These are phyloP conservation scores for Phylloscopus trochilus DNA, from an alignment of 2,113 vertebrate genomes.

Conservation along the genomic window DNA sequence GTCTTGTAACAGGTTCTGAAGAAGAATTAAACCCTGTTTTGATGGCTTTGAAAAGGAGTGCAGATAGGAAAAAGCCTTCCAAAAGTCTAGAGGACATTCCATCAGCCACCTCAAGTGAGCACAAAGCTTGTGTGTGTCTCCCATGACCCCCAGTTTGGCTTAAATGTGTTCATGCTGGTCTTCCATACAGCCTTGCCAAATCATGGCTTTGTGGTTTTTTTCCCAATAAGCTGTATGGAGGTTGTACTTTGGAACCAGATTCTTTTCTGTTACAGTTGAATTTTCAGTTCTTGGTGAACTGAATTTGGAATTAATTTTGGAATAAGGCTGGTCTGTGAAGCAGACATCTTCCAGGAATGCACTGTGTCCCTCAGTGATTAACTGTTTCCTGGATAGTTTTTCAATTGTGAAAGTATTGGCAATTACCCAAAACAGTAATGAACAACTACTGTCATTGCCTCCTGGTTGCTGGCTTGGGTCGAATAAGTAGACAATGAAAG, in stretches of 20 bases:
- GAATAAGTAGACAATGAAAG: neutral
- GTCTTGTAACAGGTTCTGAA: slow-evolving; percentile 82
- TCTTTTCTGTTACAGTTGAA: neutral
- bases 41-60: slow-evolving; percentile 76
- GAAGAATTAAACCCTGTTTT: slow-evolving; percentile 74
- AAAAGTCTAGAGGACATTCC: slow-evolving; percentile 88
- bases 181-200: slow-evolving; percentile 25
- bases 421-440: neutral
- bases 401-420: neutral
- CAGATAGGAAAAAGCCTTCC: slow-evolving; percentile 80
- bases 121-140: slow-evolving; percentile 60
- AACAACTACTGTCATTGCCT: neutral
- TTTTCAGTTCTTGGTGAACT: neutral
- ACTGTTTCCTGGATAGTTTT: neutral
- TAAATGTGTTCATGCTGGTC: neutral
- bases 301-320: neutral
- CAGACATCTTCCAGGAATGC: neutral
- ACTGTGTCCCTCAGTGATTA: neutral
- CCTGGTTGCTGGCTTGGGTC: neutral
- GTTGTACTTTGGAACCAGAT: neutral
- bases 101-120: slow-evolving; percentile 85
- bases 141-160: slow-evolving; percentile 16
- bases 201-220: neutral
- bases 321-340: neutral
- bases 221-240: neutral